These are phyloP conservation scores for Aphodius sticticus DNA, from an alignment of 2,888 invertebrate genomes.

Conservation along the genomic window DNA sequence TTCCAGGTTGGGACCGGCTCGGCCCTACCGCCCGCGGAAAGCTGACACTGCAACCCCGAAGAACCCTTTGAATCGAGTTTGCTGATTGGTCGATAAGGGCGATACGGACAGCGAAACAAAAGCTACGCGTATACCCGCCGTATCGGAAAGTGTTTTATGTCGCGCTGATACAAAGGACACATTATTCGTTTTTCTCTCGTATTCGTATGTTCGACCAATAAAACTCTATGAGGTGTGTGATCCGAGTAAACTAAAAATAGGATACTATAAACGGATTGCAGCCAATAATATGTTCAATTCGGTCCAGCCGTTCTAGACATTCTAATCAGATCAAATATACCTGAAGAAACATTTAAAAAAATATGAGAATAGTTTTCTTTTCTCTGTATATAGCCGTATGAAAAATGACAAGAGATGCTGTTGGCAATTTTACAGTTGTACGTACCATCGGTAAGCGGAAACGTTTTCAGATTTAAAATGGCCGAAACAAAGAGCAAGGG, in stretches of 20 bases:
- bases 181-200: constrained; percentile 9
- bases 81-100: constrained; percentile 54
- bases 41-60: constrained; percentile 52
- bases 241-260: too few species aligned
- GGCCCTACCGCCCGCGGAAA: constrained; percentile 48
- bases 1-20: constrained; percentile 34
- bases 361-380: too few species aligned
- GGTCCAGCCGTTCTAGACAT: too few species aligned
- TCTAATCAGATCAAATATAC: too few species aligned
- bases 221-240: too few species aligned
- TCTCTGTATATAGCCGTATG: too few species aligned
- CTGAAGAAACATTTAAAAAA: too few species aligned
- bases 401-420: too few species aligned
- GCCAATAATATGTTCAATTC: too few species aligned
- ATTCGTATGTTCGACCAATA: not conserved
- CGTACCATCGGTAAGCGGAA: not conserved
- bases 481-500: not conserved
- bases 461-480: not conserved
- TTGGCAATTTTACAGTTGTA: not conserved
- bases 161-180: constrained; percentile 37
- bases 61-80: constrained; percentile 52
- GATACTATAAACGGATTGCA: too few species aligned
- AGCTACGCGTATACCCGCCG: constrained; percentile 50
- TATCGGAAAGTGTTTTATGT: constrained; percentile 51
- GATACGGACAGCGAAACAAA: constrained; percentile 50